phyloP scores from a whole-genome alignment of 2,888 invertebrate species.

The Anodontia alba region DNA sequence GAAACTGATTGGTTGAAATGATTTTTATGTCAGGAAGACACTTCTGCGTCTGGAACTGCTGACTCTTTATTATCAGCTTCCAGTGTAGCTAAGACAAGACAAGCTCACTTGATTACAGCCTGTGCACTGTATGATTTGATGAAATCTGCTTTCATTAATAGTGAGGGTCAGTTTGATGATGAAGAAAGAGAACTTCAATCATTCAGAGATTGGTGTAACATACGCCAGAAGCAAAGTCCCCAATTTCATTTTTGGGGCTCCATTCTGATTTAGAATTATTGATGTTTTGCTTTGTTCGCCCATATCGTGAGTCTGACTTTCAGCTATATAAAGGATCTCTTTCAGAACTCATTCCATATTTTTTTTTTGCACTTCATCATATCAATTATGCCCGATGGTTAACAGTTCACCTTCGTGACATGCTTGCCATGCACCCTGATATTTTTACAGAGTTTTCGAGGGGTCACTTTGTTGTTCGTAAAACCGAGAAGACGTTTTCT shows the following conservation, averaged over 20 bases:
- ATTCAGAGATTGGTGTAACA: neutral
- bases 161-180: neutral
- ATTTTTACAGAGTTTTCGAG: neutral
- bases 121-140: neutral
- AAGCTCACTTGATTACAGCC: conserved; percentile 62
- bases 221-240: neutral
- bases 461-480: neutral
- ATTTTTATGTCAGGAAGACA: too few species aligned
- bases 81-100: conserved; percentile 35
- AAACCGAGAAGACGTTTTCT: neutral
- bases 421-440: neutral
- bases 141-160: neutral
- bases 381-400: neutral
- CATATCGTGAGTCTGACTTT: neutral
- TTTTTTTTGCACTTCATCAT: neutral
- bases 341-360: neutral
- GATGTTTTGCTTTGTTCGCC: neutral
- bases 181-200: neutral
- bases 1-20: too few species aligned
- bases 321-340: neutral
- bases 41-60: conserved; percentile 64
- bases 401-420: neutral
- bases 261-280: neutral
- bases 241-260: neutral
- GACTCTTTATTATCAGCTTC: conserved; percentile 43